Evolutionary conservation across 2,888 invertebrate species (phyloP).

Genomic region (Physocephala rufipes): DNA sequence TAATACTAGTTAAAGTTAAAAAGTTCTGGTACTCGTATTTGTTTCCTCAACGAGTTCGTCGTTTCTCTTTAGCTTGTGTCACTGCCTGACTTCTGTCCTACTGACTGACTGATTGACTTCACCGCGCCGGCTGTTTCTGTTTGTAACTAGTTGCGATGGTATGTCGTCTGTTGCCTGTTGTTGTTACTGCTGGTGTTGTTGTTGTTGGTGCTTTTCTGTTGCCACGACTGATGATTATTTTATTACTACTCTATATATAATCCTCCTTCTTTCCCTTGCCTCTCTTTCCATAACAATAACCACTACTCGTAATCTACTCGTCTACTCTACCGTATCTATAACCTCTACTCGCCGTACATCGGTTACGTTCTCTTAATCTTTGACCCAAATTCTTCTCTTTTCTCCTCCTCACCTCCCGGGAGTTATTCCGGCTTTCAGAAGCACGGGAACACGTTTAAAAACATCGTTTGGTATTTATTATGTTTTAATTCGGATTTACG

Average conservation of each 20-base stretch:
- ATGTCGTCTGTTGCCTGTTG: neutral
- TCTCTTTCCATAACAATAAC: neutral
- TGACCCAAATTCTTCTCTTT: conserved; percentile 29
- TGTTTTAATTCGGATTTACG: conserved; percentile 1
- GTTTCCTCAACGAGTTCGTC: neutral
- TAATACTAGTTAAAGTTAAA: neutral
- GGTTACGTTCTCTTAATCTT: conserved; percentile 29
- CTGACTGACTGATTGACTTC: conserved; percentile 1
- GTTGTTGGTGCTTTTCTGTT: neutral
- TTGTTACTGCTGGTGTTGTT: neutral
- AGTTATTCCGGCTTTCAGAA: neutral
- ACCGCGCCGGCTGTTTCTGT: neutral
- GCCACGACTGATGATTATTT: conserved; percentile 27
- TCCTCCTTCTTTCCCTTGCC: neutral
- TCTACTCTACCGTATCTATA: neutral
- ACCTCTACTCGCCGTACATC: conserved; percentile 4
- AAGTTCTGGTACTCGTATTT: neutral
- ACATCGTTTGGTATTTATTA: neutral
- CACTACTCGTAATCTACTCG: too few species aligned
- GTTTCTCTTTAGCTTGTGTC: too few species aligned
- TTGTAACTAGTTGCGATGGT: neutral
- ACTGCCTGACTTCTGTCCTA: neutral
- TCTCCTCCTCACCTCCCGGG: neutral
- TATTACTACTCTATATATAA: conserved; percentile 18
- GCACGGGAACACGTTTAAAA: neutral